Percentiles rank a stretch among this genome's conserved stretches.
phyloP scores from a whole-genome alignment of 2,113 vertebrate species.

The Tetrax tetrax region DNA sequence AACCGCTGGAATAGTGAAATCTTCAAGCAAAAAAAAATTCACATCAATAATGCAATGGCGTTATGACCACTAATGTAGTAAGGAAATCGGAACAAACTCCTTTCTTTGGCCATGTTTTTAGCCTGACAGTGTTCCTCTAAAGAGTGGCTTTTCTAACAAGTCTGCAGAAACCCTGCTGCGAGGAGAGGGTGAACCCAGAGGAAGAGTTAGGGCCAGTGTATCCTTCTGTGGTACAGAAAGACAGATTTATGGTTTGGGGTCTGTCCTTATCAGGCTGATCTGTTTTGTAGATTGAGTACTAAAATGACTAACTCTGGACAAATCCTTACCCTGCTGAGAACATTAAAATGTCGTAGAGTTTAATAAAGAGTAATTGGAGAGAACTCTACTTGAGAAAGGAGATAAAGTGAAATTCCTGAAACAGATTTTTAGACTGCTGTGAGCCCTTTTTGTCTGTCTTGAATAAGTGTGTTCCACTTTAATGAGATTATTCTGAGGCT shows the following conservation, averaged over 20 bases:
- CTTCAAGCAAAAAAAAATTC: not conserved
- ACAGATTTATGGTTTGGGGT: slow-evolving; percentile 4
- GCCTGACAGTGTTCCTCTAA: not conserved
- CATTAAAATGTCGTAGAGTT: slow-evolving; percentile 46
- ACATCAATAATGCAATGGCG: not conserved
- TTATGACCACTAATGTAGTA: not conserved
- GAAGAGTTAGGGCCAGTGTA: not conserved
- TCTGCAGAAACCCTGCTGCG: not conserved
- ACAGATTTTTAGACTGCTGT: slow-evolving; percentile 63
- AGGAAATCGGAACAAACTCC: not conserved
- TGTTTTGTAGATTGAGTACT: slow-evolving; percentile 20
- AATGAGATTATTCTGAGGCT: slow-evolving; percentile 80
- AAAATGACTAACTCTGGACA: slow-evolving; percentile 33
- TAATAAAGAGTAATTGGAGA: slow-evolving; percentile 57
- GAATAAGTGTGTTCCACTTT: slow-evolving; percentile 71
- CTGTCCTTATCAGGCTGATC: slow-evolving; percentile 6
- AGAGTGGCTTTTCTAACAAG: not conserved
- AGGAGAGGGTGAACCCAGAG: not conserved
- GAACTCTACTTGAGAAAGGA: slow-evolving; percentile 27
- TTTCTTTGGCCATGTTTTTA: not conserved
- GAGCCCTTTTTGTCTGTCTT: slow-evolving; percentile 69
- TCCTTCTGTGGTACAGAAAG: not conserved
- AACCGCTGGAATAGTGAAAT: not conserved
- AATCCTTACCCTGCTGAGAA: slow-evolving; percentile 29
- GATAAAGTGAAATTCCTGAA: slow-evolving; percentile 70